phyloP scores from a whole-genome alignment of 1,140 invertebrate genomes.

The Phortica variegata region DNA sequence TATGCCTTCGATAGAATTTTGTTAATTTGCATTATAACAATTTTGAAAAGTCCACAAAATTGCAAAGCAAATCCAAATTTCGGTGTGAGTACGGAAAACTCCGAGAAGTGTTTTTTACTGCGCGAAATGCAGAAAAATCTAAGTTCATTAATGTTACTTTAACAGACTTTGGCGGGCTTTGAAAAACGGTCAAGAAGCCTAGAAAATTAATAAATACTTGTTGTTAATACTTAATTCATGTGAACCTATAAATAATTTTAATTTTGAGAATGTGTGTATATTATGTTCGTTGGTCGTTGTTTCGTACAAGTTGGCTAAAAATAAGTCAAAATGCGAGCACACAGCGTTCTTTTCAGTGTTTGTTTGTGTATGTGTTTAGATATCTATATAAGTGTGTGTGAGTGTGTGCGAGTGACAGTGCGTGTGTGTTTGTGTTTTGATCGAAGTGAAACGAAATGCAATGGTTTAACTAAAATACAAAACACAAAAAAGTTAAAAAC shows the following conservation, averaged over 20 bases:
- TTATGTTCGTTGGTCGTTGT: constrained; percentile 40
- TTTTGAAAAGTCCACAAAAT: too few relatives aligned
- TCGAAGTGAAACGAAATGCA: constrained; percentile 37
- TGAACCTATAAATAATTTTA: constrained; percentile 55
- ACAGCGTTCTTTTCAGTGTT: constrained; percentile 26
- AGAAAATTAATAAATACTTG: constrained; percentile 10
- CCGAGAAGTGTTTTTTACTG: too few relatives aligned
- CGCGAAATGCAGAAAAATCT: too few relatives aligned
- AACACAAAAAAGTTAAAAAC: constrained; percentile 13
- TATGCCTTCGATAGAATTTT: too few relatives aligned
- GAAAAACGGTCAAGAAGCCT: too few relatives aligned
- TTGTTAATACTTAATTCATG: constrained; percentile 53
- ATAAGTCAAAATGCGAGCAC: constrained; percentile 47
- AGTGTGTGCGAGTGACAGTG: constrained; percentile 6
- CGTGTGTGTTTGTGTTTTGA: constrained; percentile 29
- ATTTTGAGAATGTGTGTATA: constrained; percentile 48
- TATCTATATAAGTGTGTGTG: constrained; percentile 6
- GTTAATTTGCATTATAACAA: too few relatives aligned
- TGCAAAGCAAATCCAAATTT: too few relatives aligned
- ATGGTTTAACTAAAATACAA: constrained; percentile 7
- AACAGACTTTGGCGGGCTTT: too few relatives aligned
- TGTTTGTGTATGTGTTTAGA: not conserved
- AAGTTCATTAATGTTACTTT: too few relatives aligned
- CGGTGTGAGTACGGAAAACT: too few relatives aligned
- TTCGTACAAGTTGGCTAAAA: constrained; percentile 53